These are phyloP conservation scores for Heliconius eleuchia DNA, from an alignment of 1,140 invertebrate genomes.

Conservation along the genomic window DNA sequence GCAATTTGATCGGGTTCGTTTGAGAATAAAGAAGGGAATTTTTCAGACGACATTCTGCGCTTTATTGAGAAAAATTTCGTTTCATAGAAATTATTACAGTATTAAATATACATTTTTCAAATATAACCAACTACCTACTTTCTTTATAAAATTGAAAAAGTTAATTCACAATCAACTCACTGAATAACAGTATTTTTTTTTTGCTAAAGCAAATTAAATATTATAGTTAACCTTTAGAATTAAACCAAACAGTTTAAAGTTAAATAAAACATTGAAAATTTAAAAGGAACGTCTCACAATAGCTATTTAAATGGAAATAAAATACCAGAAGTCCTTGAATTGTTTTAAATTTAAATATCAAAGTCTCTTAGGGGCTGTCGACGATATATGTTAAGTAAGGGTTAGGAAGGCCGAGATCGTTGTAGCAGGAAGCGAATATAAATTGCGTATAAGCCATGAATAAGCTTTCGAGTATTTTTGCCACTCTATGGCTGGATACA, in stretches of 20 bases:
- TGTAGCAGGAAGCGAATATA: conserved; percentile 66
- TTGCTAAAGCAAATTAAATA: not conserved
- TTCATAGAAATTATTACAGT: conserved; percentile 51
- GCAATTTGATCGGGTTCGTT: conserved; percentile 69
- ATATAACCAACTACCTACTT: not conserved
- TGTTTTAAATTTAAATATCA: conserved; percentile 41
- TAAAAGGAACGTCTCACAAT: conserved; percentile 30
- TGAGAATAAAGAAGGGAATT: conserved; percentile 69
- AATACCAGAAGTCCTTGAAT: conserved; percentile 32
- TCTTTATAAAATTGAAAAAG: not conserved
- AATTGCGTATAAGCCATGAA: conserved; percentile 66
- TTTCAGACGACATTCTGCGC: conserved; percentile 65
- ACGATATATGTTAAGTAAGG: conserved; percentile 55
- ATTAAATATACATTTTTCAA: conserved; percentile 46
- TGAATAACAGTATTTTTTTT: not conserved
- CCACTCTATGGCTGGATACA: conserved; percentile 28
- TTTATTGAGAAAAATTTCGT: conserved; percentile 65
- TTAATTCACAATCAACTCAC: not conserved
- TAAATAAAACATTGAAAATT: conserved; percentile 10
- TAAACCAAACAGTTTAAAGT: not conserved
- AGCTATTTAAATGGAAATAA: conserved; percentile 34
- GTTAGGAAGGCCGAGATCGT: conserved; percentile 51
- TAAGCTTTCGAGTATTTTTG: conserved; percentile 38
- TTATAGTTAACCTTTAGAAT: not conserved
- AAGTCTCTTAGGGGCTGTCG: conserved; percentile 33